Evolutionary conservation across 2,797 vertebrate genomes (phyloP).

Genomic region (Anisognathus igniventris): DNA sequence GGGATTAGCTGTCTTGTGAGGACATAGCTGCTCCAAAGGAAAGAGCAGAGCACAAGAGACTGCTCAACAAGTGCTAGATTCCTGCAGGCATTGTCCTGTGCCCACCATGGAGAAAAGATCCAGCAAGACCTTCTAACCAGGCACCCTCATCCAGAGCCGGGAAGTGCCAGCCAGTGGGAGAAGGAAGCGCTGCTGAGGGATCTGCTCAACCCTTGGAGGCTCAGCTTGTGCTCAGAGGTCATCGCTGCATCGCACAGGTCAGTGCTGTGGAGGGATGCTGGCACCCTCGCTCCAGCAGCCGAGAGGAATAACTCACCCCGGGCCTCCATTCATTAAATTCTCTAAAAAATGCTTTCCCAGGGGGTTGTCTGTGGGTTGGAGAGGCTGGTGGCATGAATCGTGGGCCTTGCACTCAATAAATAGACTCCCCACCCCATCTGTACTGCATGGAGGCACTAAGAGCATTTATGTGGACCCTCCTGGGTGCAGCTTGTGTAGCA

Average conservation of each 20-base stretch:
- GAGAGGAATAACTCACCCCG: accelerated
- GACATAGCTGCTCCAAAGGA: neutral
- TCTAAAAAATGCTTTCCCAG: neutral
- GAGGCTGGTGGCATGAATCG: neutral
- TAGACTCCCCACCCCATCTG: accelerated
- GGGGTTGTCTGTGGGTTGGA: neutral
- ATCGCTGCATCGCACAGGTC: neutral
- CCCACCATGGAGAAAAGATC: constrained; percentile 21
- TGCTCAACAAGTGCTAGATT: accelerated
- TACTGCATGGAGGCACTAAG: neutral
- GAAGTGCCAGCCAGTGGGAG: neutral
- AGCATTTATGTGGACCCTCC: neutral
- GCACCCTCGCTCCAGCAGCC: neutral
- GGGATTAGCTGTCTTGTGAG: neutral
- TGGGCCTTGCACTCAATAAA: neutral
- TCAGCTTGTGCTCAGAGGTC: neutral
- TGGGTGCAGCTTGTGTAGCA: neutral
- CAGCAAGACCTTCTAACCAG: neutral
- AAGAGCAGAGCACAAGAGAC: neutral
- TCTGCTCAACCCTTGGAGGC: neutral
- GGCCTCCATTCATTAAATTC: neutral
- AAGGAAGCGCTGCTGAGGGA: neutral
- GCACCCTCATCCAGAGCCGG: accelerated
- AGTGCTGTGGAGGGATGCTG: neutral
- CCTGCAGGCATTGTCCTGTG: neutral